These are phyloP conservation scores for Gulo gulo DNA, from an alignment of 2,113 vertebrate genomes.

Conservation along the genomic window DNA sequence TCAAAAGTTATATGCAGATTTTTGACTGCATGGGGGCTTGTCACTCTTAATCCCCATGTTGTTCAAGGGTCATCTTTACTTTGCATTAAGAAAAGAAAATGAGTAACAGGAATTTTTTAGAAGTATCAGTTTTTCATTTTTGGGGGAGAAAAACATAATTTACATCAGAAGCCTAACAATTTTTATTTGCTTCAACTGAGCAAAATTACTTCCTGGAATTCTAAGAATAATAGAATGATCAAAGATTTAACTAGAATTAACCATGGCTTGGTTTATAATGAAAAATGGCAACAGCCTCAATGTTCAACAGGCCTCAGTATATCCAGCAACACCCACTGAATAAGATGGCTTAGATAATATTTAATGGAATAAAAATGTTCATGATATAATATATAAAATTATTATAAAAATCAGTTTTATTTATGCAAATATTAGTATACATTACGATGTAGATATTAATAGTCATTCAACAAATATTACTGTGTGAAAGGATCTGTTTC, in stretches of 20 bases:
- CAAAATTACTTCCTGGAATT: not conserved
- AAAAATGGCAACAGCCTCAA: not conserved
- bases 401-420: not conserved
- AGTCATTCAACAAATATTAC: not conserved
- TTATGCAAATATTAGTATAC: not conserved
- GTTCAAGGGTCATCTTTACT: not conserved
- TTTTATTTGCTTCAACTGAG: not conserved
- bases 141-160: not conserved
- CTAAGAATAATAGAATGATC: not conserved
- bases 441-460: not conserved
- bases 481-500: not conserved
- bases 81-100: not conserved
- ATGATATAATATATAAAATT: not conserved
- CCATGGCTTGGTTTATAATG: not conserved
- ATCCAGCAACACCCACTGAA: not conserved
- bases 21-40: not conserved
- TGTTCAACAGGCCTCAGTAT: not conserved
- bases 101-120: not conserved
- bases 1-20: not conserved
- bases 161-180: not conserved
- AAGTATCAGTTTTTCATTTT: not conserved
- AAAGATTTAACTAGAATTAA: slow-evolving; percentile 2
- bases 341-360: not conserved
- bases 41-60: not conserved
- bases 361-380: not conserved